Base-by-base conservation (phyloP, 2,888 invertebrate species). In the Aradus depressus region DNA sequence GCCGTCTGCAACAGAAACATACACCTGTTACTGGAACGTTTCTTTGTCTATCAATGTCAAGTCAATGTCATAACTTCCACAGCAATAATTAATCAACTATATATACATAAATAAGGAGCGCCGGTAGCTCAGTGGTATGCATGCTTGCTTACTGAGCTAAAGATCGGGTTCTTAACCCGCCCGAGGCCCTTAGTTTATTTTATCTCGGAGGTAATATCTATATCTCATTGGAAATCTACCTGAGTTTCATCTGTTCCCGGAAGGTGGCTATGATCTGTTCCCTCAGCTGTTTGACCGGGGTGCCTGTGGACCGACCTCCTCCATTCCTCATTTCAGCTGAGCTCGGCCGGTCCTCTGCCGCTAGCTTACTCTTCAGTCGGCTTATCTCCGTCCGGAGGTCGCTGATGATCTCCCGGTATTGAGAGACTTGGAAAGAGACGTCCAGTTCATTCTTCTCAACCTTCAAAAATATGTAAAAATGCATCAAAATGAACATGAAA, bases 161-260 rank as follows among this genome's bases (percentile, higher is more conserved):
- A n/a, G n/a, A n/a, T n/a, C n/a, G n/a, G n/a, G n/a, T n/a, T n/a
- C n/a, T n/a, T n/a, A n/a, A n/a, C n/a, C n/a, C n/a, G n/a, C n/a
- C n/a, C n/a, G n/a, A n/a, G n/a, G n/a, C n/a, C n/a, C n/a, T n/a
- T n/a, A n/a, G n/a, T n/a, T n/a, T n/a, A n/a, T n/a, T n/a, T n/a
- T n/a, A n/a, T n/a, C n/a, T n/a, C n/a, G n/a, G n/a, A n/a, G n/a
- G n/a, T n/a, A n/a, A n/a, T n/a, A n/a, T n/a, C n/a, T n/a, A n/a
- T n/a, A n/a, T n/a, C n/a, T n/a, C n/a, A n/a, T n/a, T n/a, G n/a
- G n/a, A 18, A 2, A 4, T 48, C 16, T 62, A 73, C 60, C 92
- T 75, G 28, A 92, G 70, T 56, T 88, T 81, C 90, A 93, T 92
- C 68, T 93, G 92, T 60, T 89, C 90, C 64, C 89, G 87, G 66